A percentile compares a stretch with the other conserved stretches of the same genome.
These are phyloP conservation scores for Chaetophractus vellerosus DNA, from an alignment of 2,797 vertebrate genomes.

Conservation along the genomic window DNA sequence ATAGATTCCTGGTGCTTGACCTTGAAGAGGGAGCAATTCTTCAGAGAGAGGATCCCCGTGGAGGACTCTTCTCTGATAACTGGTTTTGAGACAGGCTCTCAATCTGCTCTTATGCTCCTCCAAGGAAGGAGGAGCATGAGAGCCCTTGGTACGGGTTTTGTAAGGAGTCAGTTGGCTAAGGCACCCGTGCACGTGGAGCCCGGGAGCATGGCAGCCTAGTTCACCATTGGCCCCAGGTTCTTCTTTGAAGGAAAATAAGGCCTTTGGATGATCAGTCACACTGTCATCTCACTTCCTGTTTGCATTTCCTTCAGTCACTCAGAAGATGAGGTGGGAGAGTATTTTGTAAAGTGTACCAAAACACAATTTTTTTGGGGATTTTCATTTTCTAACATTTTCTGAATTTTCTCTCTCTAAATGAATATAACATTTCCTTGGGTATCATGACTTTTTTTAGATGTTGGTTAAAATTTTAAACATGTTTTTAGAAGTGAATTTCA, in stretches of 20 bases:
- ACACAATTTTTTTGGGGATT: background rate
- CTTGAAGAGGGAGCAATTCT: background rate
- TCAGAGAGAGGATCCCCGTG: background rate
- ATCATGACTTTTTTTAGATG: background rate
- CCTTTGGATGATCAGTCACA: background rate
- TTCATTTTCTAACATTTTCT: constrained; percentile 41
- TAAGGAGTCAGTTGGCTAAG: background rate
- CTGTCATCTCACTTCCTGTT: background rate
- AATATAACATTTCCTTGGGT: background rate
- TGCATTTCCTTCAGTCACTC: background rate
- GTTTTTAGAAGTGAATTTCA: no score
- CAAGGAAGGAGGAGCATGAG: background rate
- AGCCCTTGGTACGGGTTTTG: background rate
- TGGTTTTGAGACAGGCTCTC: background rate
- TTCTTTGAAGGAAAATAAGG: background rate
- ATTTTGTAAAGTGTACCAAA: background rate
- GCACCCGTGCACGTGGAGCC: background rate
- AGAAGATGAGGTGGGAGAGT: background rate
- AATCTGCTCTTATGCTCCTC: background rate
- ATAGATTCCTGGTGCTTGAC: background rate
- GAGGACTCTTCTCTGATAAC: background rate
- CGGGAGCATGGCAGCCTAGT: background rate
- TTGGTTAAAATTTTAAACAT: background rate
- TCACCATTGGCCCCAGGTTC: background rate
- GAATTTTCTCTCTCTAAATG: constrained; percentile 17